Percentiles rank a stretch among this genome's conserved stretches.
Evolutionary conservation across 2,888 invertebrate genomes (phyloP).

Genomic region (Lutraria lutraria): DNA sequence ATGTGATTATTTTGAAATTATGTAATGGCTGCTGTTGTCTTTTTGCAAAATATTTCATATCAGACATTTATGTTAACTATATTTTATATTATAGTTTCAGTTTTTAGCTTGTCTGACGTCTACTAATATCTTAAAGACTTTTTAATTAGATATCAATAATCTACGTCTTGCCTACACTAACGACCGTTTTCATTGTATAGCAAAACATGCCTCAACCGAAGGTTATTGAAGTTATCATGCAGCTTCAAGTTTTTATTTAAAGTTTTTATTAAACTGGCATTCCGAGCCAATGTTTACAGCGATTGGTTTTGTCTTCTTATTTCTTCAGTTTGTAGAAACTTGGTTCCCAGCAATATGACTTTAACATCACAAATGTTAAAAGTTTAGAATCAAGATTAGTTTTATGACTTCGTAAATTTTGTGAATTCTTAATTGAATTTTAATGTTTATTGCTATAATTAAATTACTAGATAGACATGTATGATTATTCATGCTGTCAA

Average conservation of each 20-base stretch:
- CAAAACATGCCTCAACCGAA: background rate
- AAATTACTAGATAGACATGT: too few relatives aligned
- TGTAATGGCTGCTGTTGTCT: background rate
- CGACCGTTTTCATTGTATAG: background rate
- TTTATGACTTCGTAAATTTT: too few relatives aligned
- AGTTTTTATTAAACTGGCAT: background rate
- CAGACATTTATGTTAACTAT: background rate
- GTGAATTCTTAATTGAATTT: too few relatives aligned
- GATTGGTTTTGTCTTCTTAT: too few relatives aligned
- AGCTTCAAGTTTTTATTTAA: background rate
- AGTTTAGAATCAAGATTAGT: too few relatives aligned
- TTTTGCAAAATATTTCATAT: background rate
- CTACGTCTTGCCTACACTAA: background rate
- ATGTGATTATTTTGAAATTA: constrained; percentile 1
- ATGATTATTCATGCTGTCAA: too few relatives aligned
- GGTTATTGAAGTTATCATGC: background rate
- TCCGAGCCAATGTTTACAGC: too few relatives aligned
- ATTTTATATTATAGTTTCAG: background rate
- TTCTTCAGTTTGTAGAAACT: too few relatives aligned
- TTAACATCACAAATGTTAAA: too few relatives aligned
- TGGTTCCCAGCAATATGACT: too few relatives aligned
- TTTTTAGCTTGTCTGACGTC: background rate
- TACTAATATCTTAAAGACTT: background rate
- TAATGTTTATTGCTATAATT: too few relatives aligned
- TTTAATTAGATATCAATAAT: background rate